phyloP scores from a whole-genome alignment of 2,113 vertebrate species.

The Sylvietta virens region DNA sequence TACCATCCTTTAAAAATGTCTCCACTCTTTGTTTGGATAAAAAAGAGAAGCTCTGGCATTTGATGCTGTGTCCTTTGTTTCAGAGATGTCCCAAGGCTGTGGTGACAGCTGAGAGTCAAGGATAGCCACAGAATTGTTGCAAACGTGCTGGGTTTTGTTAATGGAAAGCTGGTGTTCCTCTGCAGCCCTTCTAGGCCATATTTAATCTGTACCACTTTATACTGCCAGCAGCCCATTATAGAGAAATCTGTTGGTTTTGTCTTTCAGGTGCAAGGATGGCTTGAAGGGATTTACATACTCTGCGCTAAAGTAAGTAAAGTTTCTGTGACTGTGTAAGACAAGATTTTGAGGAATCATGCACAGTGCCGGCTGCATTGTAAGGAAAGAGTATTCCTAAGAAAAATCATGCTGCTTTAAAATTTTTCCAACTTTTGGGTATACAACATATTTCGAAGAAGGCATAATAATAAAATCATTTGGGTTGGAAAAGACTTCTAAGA shows the following conservation, averaged over 20 bases:
- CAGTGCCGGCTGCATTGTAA: not conserved
- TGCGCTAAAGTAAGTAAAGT: slow-evolving; percentile 89
- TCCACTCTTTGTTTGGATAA: not conserved
- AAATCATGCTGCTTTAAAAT: not conserved
- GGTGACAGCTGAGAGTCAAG: not conserved
- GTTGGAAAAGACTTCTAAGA: not conserved
- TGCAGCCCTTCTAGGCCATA: fast-evolving
- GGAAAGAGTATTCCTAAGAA: not conserved
- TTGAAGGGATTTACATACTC: slow-evolving; percentile 96
- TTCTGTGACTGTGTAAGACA: not conserved
- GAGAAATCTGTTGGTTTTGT: not conserved
- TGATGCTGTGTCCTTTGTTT: not conserved
- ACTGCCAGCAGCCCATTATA: not conserved
- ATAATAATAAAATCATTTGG: not conserved
- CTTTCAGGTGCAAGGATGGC: slow-evolving; percentile 90
- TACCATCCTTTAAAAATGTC: not conserved
- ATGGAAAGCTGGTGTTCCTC: not conserved
- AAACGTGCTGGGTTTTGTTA: not conserved
- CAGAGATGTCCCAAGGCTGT: not conserved
- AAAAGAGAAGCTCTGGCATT: not conserved
- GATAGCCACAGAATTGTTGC: not conserved
- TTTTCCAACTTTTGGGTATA: not conserved
- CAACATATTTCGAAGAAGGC: not conserved
- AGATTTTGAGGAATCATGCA: not conserved
- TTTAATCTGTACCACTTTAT: not conserved